These are phyloP conservation scores for Ennomos erosarius DNA, from an alignment of 2,888 invertebrate species.

Conservation along the genomic window DNA sequence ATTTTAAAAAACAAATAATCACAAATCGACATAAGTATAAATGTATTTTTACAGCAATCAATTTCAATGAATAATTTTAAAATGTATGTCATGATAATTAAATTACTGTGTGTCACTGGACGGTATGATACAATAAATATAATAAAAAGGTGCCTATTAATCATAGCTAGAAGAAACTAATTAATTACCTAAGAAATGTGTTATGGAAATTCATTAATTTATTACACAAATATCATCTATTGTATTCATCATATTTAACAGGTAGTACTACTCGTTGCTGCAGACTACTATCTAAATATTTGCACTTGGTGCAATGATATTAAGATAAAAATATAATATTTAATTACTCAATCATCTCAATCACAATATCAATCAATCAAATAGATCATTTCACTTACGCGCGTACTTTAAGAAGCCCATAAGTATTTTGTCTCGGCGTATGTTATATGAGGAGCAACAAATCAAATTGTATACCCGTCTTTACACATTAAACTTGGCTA, in stretches of 20 bases:
- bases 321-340: conserved; percentile 64
- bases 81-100: conserved; percentile 52
- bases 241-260: conserved; percentile 47
- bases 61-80: conserved; percentile 27
- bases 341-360: conserved; percentile 68
- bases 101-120: conserved; percentile 71
- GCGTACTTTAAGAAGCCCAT: conserved; percentile 33
- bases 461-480: background rate
- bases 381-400: conserved; percentile 47
- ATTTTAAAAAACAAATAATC: conserved; percentile 21
- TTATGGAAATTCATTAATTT: conserved; percentile 52
- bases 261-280: conserved; percentile 69
- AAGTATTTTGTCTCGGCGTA: conserved; percentile 18
- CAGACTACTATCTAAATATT: conserved; percentile 64
- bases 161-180: conserved; percentile 60
- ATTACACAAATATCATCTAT: conserved; percentile 33
- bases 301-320: conserved; percentile 79
- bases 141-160: conserved; percentile 59
- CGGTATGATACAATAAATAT: conserved; percentile 74
- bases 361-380: conserved; percentile 67
- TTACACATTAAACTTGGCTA: too few species aligned
- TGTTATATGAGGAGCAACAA: conserved; percentile 6
- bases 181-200: conserved; percentile 48
- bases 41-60: conserved; percentile 22
- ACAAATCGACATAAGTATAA: conserved; percentile 17